Percentiles rank a stretch among this genome's conserved stretches.
Evolutionary conservation across 35 echinoderm and acorn worm genomes (phyloP).

Genomic region (Ophioderma brevispina): DNA sequence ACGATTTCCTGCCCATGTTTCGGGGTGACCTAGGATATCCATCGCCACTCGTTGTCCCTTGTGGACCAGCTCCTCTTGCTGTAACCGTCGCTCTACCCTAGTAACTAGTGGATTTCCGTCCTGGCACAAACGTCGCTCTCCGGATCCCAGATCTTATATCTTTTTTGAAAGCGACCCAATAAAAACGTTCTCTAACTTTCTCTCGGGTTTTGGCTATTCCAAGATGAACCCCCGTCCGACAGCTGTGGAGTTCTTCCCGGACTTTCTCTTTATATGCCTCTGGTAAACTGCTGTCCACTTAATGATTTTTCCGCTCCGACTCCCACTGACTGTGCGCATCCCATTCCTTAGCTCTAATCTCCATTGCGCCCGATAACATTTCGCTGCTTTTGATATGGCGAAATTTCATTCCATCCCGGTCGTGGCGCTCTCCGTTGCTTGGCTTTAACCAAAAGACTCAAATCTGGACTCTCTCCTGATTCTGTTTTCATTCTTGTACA

Average conservation of each 20-base stretch:
- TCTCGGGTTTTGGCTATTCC: conserved; percentile 41
- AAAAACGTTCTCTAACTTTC: background rate
- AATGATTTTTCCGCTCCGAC: conserved; percentile 7
- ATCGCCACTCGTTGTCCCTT: conserved; percentile 37
- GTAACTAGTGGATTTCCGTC: conserved; percentile 1
- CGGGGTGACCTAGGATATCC: background rate
- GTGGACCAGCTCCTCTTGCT: conserved; percentile 16
- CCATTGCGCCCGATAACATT: conserved; percentile 29
- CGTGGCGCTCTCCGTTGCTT: background rate
- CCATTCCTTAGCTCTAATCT: conserved; percentile 9
- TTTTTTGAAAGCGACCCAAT: background rate
- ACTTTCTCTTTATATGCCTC: background rate
- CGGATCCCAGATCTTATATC: background rate
- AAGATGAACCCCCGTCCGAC: conserved; percentile 23
- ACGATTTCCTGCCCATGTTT: background rate
- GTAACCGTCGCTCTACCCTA: conserved; percentile 19
- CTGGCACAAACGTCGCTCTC: background rate
- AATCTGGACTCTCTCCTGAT: background rate
- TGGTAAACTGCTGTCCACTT: conserved; percentile 12
- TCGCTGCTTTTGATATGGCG: background rate
- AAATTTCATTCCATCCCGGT: conserved; percentile 11
- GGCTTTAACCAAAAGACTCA: background rate
- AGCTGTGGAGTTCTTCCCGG: conserved; percentile 13
- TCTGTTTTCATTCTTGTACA: background rate
- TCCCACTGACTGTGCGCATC: conserved; percentile 4